Percentiles rank a stretch among this genome's conserved stretches.
phyloP scores from a whole-genome alignment of 2,888 invertebrate species.

The Blera fallax region DNA sequence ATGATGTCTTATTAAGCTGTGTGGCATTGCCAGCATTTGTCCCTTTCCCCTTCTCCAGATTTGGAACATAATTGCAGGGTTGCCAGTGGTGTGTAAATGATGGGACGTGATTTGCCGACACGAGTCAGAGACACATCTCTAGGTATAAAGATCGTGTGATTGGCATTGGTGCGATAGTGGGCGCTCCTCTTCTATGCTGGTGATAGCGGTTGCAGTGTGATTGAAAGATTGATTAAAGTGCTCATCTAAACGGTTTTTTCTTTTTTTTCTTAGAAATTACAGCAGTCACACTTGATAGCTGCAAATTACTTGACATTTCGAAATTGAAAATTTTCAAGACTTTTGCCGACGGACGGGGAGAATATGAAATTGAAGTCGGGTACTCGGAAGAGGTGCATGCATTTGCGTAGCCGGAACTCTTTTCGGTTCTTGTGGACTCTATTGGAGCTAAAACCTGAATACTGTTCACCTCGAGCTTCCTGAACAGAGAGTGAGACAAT shows the following conservation, averaged over 20 bases:
- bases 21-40: conserved; percentile 26
- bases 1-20: conserved; percentile 50
- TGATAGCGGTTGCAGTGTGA: not conserved
- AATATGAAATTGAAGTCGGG: too few species aligned
- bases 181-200: conserved; percentile 34
- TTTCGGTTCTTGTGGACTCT: too few species aligned
- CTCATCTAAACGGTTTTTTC: conserved; percentile 4
- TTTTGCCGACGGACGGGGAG: too few species aligned
- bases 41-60: conserved; percentile 6
- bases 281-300: conserved; percentile 39
- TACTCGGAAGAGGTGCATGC: too few species aligned
- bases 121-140: conserved; percentile 44
- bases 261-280: conserved; percentile 20
- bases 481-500: too few species aligned
- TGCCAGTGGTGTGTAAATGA: conserved; percentile 51
- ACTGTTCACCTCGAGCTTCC: too few species aligned
- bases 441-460: too few species aligned
- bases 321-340: conserved; percentile 3
- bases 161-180: conserved; percentile 29
- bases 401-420: too few species aligned
- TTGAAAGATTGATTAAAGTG: conserved; percentile 47
- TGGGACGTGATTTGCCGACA: conserved; percentile 62
- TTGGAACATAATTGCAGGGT: conserved; percentile 47
- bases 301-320: conserved; percentile 57
- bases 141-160: conserved; percentile 18